Conservation (phyloP, 2,113 vertebrate genomes). For the Arenaria interpres region DNA sequence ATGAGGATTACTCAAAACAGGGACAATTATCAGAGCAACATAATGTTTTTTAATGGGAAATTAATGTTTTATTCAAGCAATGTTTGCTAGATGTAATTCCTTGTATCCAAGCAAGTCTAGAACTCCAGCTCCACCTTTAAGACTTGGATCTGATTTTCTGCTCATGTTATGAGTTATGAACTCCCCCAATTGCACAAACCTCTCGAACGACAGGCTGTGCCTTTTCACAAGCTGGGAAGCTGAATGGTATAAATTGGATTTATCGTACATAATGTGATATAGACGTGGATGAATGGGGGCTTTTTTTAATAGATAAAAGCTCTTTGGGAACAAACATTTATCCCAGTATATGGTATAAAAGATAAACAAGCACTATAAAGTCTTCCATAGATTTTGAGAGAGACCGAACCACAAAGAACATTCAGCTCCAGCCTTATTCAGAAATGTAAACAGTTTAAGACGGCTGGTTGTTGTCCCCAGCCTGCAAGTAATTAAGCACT, state of each 20-base stretch:
- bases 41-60: constrained; percentile 35
- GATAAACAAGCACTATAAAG: constrained; percentile 32
- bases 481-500: constrained; percentile 59
- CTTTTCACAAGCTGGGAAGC: background rate
- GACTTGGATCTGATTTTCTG: background rate
- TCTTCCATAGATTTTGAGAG: background rate
- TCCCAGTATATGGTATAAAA: background rate
- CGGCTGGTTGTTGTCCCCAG: constrained; percentile 10
- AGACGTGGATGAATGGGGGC: background rate
- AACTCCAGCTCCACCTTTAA: constrained; percentile 6
- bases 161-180: background rate
- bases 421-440: constrained; percentile 39
- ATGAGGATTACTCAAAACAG: constrained; percentile 37
- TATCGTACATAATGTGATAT: background rate
- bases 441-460: constrained; percentile 56
- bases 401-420: constrained; percentile 33
- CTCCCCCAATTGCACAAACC: background rate
- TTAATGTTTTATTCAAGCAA: constrained; percentile 55
- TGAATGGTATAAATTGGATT: background rate
- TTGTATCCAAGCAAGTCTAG: background rate
- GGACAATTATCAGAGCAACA: constrained; percentile 37
- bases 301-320: background rate
- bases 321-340: constrained; percentile 21
- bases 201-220: background rate
- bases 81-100: background rate